A percentile compares a stretch with the other conserved stretches of the same genome.
phyloP scores from a whole-genome alignment of 2,888 invertebrate species.

The Stenoptilia bipunctidactyla region DNA sequence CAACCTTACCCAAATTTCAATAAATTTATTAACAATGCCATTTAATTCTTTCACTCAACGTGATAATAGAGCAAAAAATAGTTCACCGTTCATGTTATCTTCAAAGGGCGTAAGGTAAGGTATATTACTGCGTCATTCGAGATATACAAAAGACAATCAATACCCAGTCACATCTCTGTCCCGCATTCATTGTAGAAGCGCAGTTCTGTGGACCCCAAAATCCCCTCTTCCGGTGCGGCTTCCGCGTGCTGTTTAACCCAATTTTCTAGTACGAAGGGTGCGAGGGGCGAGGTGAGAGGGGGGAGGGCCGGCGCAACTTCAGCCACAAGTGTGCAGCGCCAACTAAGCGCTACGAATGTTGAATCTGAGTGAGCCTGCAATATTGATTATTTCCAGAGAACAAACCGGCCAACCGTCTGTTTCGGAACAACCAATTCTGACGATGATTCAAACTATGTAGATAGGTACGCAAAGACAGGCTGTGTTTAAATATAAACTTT shows the following conservation, averaged over 20 bases:
- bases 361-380: conserved; percentile 45
- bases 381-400: conserved; percentile 43
- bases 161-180: conserved; percentile 64
- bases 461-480: too few relatives aligned
- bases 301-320: conserved; percentile 42
- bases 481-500: conserved; percentile 21
- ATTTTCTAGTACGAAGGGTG: conserved; percentile 62
- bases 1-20: conserved; percentile 28
- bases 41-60: too few relatives aligned
- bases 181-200: conserved; percentile 62
- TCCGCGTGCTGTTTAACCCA: conserved; percentile 67
- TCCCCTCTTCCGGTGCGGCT: conserved; percentile 60
- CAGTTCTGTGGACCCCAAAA: conserved; percentile 56
- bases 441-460: too few relatives aligned
- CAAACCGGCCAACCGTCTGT: too few relatives aligned
- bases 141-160: conserved; percentile 53
- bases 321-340: conserved; percentile 58
- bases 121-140: conserved; percentile 23
- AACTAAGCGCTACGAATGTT: conserved; percentile 46
- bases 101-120: conserved; percentile 3
- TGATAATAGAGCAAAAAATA: too few relatives aligned
- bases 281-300: conserved; percentile 37
- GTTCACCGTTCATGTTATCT: conserved; percentile 13
- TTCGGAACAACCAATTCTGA: too few relatives aligned
- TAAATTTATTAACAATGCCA: too few relatives aligned